A percentile compares a stretch with the other conserved stretches of the same genome.
Evolutionary conservation across 1,140 invertebrate genomes (phyloP).

Genomic region (Agraylea sexmaculata): DNA sequence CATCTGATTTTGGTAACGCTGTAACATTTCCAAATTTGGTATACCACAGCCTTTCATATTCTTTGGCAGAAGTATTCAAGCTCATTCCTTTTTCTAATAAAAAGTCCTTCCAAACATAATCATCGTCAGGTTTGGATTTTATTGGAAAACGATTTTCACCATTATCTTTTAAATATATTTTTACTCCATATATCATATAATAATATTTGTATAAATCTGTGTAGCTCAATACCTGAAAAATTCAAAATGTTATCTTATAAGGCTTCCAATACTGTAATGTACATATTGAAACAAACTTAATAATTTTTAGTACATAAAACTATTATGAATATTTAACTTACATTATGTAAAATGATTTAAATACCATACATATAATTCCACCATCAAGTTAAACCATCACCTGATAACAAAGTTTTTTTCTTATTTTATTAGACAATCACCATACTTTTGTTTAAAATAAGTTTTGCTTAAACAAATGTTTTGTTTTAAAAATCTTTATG

Average conservation of each 20-base stretch:
- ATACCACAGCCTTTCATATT: constrained; percentile 22
- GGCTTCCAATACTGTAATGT: too few species aligned
- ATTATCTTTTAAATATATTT: constrained; percentile 26
- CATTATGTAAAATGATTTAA: too few species aligned
- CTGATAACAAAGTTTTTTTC: too few species aligned
- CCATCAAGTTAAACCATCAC: too few species aligned
- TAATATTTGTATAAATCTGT: constrained; percentile 37
- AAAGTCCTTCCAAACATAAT: constrained; percentile 19
- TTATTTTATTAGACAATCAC: too few species aligned
- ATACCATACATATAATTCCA: too few species aligned
- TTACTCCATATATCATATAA: constrained; percentile 37
- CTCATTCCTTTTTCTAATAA: constrained; percentile 11
- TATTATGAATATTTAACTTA: too few species aligned
- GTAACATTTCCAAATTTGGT: constrained; percentile 16
- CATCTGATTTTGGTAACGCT: constrained; percentile 6
- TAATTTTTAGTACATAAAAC: too few species aligned
- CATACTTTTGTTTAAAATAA: too few species aligned
- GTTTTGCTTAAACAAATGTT: too few species aligned
- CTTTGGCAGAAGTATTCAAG: constrained; percentile 13
- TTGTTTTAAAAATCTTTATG: constrained; percentile 1
- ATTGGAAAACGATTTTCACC: constrained; percentile 29
- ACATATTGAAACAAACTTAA: too few species aligned
- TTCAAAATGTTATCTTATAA: constrained; percentile 3
- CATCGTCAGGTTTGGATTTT: constrained; percentile 17
- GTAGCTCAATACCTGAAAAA: constrained; percentile 30